Evolutionary conservation across 1,140 invertebrate genomes (phyloP).

Genomic region (Rhagoletis zephyria): DNA sequence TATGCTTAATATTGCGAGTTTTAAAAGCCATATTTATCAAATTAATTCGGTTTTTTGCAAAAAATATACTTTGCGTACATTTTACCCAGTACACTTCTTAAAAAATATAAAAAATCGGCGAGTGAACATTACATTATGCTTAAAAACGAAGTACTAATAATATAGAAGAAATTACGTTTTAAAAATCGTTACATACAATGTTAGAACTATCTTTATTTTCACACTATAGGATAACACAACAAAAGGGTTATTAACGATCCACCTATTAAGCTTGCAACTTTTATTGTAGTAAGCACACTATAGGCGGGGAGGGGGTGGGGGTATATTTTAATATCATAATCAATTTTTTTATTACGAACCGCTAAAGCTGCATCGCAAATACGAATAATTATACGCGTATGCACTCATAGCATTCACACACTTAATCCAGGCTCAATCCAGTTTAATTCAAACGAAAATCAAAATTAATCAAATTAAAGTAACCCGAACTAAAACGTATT

Average conservation of each 20-base stretch:
- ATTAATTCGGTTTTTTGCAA: too few species aligned
- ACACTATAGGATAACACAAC: constrained; percentile 32
- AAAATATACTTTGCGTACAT: background rate
- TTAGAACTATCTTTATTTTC: background rate
- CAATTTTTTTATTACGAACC: background rate
- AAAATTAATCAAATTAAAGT: too few species aligned
- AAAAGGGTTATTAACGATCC: background rate
- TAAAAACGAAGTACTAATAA: background rate
- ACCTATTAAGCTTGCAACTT: background rate
- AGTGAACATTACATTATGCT: background rate
- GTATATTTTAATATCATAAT: background rate
- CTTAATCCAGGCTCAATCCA: too few species aligned
- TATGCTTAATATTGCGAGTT: background rate
- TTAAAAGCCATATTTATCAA: background rate
- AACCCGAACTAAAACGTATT: too few species aligned
- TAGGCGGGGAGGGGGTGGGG: background rate
- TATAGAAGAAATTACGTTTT: background rate
- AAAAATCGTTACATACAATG: constrained; percentile 4
- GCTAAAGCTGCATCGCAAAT: background rate
- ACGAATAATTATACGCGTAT: background rate
- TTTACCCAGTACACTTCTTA: background rate
- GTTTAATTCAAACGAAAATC: too few species aligned
- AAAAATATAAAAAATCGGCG: background rate
- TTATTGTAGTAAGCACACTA: background rate
- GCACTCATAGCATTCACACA: too few species aligned